phyloP scores from a whole-genome alignment of 2,113 vertebrate genomes.

The Chaenocephalus aceratus region DNA sequence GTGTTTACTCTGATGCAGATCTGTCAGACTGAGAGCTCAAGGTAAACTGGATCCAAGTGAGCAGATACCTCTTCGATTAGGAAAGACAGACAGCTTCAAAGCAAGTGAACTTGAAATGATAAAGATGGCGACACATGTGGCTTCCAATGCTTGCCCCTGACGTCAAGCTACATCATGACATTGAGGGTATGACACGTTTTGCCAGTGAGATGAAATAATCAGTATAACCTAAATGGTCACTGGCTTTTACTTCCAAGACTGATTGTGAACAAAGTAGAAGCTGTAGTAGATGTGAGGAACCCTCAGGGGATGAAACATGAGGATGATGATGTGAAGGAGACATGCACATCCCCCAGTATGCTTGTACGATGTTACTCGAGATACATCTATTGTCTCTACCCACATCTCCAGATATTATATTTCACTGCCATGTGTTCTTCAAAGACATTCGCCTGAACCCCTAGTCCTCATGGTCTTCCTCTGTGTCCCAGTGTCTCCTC shows the following conservation, averaged over 20 bases:
- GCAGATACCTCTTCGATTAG: no score
- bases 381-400: background rate
- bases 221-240: background rate
- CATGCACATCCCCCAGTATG: no score
- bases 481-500: background rate
- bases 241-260: no score
- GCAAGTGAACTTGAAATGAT: no score
- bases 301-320: background rate
- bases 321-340: background rate
- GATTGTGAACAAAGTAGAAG: background rate
- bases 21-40: no score
- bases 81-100: no score
- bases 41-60: no score
- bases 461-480: background rate
- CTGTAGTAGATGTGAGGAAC: background rate
- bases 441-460: background rate
- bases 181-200: background rate
- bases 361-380: no score
- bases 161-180: background rate
- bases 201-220: background rate
- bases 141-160: no score
- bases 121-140: no score
- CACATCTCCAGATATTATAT: background rate
- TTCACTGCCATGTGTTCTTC: background rate
- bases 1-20: no score